A percentile compares a stretch with the other conserved stretches of the same genome.
Evolutionary conservation across 2,113 vertebrate genomes (phyloP).

Genomic region (Etia nguti): DNA sequence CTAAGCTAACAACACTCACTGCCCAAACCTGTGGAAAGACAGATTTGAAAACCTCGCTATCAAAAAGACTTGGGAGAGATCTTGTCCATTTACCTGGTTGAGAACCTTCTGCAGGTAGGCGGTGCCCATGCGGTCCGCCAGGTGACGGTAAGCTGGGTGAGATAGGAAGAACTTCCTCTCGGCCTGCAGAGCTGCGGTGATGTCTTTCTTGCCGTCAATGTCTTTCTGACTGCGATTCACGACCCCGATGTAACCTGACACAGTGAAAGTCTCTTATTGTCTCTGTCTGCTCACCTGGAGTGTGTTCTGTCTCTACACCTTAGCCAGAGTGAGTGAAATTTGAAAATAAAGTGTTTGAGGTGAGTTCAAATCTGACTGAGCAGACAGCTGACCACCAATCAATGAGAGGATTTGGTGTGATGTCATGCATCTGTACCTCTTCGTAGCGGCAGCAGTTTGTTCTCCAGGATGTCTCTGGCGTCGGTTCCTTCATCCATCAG

Average conservation of each 20-base stretch:
- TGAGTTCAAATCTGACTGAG: not conserved
- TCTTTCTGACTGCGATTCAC: constrained; percentile 96
- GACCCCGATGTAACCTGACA: constrained; percentile 87
- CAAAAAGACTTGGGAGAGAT: not conserved
- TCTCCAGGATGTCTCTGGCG: constrained; percentile 90
- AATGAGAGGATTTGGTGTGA: not conserved
- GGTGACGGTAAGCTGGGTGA: constrained; percentile 87
- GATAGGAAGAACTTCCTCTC: constrained; percentile 95
- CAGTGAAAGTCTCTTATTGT: not conserved
- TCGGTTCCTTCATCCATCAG: constrained; percentile 97
- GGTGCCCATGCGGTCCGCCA: constrained; percentile 95
- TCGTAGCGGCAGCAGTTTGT: constrained; percentile 90
- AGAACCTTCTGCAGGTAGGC: constrained; percentile 88
- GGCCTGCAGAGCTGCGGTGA: constrained; percentile 84
- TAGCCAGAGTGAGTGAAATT: not conserved
- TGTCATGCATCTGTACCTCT: constrained; percentile 73
- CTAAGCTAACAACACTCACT: not conserved
- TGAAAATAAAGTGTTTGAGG: not conserved
- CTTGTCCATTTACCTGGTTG: constrained; percentile 79
- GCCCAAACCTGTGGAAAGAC: not conserved
- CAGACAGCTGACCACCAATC: not conserved
- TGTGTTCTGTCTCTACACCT: not conserved
- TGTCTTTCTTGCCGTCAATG: constrained; percentile 95
- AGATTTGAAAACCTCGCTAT: not conserved
- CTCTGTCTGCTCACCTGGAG: not conserved